phyloP scores from a whole-genome alignment of 1,140 invertebrate species.

The Harpegnathos saltator region DNA sequence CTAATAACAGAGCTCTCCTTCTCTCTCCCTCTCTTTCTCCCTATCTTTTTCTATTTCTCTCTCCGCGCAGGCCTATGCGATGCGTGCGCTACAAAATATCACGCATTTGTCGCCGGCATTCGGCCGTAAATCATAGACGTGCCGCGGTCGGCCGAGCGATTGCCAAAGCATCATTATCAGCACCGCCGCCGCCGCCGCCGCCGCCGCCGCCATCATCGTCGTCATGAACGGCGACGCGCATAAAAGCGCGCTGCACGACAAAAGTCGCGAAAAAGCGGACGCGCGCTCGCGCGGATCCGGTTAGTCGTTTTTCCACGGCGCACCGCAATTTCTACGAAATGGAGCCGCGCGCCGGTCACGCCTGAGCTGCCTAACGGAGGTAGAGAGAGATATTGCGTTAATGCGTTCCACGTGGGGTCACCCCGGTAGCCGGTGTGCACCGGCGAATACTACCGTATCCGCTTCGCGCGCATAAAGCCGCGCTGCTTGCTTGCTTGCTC shows the following conservation, averaged over 20 bases:
- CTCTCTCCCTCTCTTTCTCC: too few species aligned
- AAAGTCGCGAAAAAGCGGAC: constrained; percentile 66
- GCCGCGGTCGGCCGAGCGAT: constrained; percentile 20
- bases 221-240: not conserved
- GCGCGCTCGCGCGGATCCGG: constrained; percentile 64
- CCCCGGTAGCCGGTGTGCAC: constrained; percentile 73
- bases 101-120: constrained; percentile 23
- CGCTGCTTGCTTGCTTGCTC: too few species aligned
- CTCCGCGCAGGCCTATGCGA: too few species aligned
- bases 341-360: constrained; percentile 68
- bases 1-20: too few species aligned
- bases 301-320: constrained; percentile 66
- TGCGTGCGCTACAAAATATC: constrained; percentile 21
- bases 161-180: constrained; percentile 6
- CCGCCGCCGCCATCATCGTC: too few species aligned
- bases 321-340: constrained; percentile 70
- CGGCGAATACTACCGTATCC: constrained; percentile 66
- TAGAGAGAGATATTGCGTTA: constrained; percentile 72
- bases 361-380: constrained; percentile 74
- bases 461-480: constrained; percentile 56
- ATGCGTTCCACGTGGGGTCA: constrained; percentile 76
- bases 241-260: not conserved
- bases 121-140: constrained; percentile 44
- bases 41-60: too few species aligned
- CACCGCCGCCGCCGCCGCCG: too few species aligned